Evolutionary conservation across 2,113 vertebrate genomes (phyloP), one percentile per base, ranked within the genome.

Genomic region (Nothocercus nigrocapillus): DNA sequence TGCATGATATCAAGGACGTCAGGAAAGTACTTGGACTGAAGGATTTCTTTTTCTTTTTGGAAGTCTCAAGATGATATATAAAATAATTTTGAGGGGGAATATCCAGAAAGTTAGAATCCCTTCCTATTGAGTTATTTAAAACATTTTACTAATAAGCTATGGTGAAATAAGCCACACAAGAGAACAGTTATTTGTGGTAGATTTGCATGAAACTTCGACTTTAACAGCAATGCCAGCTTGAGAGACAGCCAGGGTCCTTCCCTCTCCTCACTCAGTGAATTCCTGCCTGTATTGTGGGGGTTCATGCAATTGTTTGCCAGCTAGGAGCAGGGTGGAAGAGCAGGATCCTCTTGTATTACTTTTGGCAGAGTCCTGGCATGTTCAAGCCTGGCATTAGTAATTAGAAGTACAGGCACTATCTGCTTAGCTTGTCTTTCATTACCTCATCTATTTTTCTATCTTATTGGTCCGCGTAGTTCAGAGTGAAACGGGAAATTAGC

Each of bases 121-220:
- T 79, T 84, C 53, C 38, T 75, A 6, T 11, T 38, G 61, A 64
- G 30, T 64, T 72, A 11, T 82, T 84, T 68, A 92, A 63, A 24
- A 25, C 9, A 16, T 61, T 84, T 85, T 79, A 27, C 74, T 95
- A 89, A 95, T 44, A 53, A 96, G 62, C 16, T 69, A n/a, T 44
- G 69, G 47, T 68, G 47, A 82, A 85, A 85, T 81, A 75, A 76
- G 44, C 9, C 73, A 68, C 70, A 58, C 0, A 2, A 75, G 47
- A 64, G 56, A 93, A 69, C 44, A 72, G 44, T 95, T 91, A 92
- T 82, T 90, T 84, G 87, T 66, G 64, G 61, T 54, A 61, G 69
- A 45, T 90, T 86, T 95, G 90, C 42, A 56, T 58, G 54, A 58
- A 58, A 58, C 18, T 58, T 58, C 54, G 17, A 58, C 28, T 58